Evolutionary conservation across 2,888 invertebrate species (phyloP).

Genomic region (Macrosoma leucophasiata): DNA sequence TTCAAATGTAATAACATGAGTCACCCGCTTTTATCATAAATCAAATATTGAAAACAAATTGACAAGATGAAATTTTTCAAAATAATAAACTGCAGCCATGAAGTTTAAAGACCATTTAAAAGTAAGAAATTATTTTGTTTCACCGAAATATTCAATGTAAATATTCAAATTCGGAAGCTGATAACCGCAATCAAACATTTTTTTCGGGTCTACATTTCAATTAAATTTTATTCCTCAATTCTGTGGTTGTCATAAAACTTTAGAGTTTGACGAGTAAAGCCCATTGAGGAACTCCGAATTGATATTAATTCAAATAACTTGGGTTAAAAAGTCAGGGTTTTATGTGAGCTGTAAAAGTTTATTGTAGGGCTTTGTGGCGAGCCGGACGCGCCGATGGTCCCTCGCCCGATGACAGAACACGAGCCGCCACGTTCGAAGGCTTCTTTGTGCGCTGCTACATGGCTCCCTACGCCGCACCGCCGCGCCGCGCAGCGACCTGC

Average conservation of each 20-base stretch:
- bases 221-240: slow-evolving; percentile 75
- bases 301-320: slow-evolving; percentile 76
- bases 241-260: slow-evolving; percentile 72
- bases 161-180: slow-evolving; percentile 75
- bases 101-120: too few species aligned
- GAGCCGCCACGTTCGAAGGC: slow-evolving; percentile 30
- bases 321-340: slow-evolving; percentile 76
- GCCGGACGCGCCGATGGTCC: slow-evolving; percentile 70
- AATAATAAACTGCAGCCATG: too few species aligned
- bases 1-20: too few species aligned
- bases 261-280: slow-evolving; percentile 74
- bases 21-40: too few species aligned
- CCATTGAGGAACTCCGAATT: slow-evolving; percentile 75
- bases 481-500: slow-evolving; percentile 8
- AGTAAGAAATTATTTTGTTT: slow-evolving; percentile 36
- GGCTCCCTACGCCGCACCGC: slow-evolving; percentile 23
- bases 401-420: slow-evolving; percentile 52
- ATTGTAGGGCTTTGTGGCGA: slow-evolving; percentile 73
- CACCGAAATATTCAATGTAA: slow-evolving; percentile 58
- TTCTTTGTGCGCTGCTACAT: slow-evolving; percentile 25
- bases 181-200: slow-evolving; percentile 72
- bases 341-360: slow-evolving; percentile 74
- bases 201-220: slow-evolving; percentile 69
- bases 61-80: too few species aligned
- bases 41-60: too few species aligned